phyloP scores from a whole-genome alignment of 2,888 invertebrate species.

The Tetheella fluctuosa region DNA sequence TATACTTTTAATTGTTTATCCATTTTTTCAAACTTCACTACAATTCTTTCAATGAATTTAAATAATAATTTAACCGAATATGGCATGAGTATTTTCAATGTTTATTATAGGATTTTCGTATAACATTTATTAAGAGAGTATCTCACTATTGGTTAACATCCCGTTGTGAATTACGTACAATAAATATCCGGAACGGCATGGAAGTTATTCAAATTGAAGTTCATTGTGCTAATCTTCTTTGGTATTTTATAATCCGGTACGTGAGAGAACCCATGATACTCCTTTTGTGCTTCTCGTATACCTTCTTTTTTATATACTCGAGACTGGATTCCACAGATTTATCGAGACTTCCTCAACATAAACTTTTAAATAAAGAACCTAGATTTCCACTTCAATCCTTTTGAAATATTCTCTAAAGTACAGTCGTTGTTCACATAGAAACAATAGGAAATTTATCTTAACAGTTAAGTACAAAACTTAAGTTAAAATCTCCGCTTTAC shows the following conservation, averaged over 20 bases:
- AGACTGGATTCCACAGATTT: constrained; percentile 21
- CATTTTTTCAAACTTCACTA: background rate
- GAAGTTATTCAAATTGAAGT: constrained; percentile 39
- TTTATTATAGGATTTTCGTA: background rate
- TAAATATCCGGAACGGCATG: constrained; percentile 33
- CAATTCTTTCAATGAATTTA: background rate
- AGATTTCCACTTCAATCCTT: background rate
- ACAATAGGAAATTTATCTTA: constrained; percentile 40
- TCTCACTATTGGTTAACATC: constrained; percentile 14
- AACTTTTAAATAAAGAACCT: background rate
- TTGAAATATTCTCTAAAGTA: background rate
- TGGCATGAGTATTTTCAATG: background rate
- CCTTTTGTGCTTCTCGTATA: constrained; percentile 15
- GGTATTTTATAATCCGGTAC: constrained; percentile 56
- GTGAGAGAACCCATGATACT: constrained; percentile 26
- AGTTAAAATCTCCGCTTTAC: constrained; percentile 25
- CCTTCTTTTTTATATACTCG: constrained; percentile 25
- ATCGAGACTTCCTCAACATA: constrained; percentile 22
- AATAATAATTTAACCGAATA: too few relatives aligned
- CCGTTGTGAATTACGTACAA: constrained; percentile 32
- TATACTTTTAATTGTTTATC: background rate
- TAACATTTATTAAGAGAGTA: background rate
- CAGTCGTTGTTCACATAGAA: constrained; percentile 13
- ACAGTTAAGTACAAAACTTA: constrained; percentile 35
- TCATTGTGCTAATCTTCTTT: constrained; percentile 49